phyloP scores from a whole-genome alignment of 2,797 vertebrate species.

The Thaleichthys pacificus region DNA sequence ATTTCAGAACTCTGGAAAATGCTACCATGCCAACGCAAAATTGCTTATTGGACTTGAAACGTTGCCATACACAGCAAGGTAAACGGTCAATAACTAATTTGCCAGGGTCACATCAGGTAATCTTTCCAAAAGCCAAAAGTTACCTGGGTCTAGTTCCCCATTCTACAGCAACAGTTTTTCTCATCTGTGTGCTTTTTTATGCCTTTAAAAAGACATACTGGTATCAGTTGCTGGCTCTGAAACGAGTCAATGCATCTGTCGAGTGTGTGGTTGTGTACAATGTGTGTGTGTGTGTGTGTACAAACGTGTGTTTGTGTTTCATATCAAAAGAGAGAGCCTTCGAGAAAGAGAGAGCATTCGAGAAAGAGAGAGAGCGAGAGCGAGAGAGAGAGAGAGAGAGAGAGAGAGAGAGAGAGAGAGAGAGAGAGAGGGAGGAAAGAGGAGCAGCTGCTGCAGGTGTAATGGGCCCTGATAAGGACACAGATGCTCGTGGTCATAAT shows the following conservation, averaged over 20 bases:
- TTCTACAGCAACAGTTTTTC: slow-evolving; percentile 28
- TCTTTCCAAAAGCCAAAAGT: slow-evolving; percentile 43
- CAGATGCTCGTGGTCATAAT: slow-evolving; percentile 34
- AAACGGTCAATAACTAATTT: slow-evolving; percentile 58
- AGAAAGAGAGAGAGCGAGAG: background rate
- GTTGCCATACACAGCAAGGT: slow-evolving; percentile 25
- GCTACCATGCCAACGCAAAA: slow-evolving; percentile 36
- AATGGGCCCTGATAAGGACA: slow-evolving; percentile 29
- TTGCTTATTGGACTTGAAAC: slow-evolving; percentile 30
- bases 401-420: too few species aligned
- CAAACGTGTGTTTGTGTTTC: background rate
- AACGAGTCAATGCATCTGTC: slow-evolving; percentile 2
- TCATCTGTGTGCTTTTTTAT: slow-evolving; percentile 18
- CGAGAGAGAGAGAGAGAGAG: too few species aligned
- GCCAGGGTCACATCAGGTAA: slow-evolving; percentile 45
- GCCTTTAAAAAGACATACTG: slow-evolving; percentile 35
- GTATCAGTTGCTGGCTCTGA: slow-evolving; percentile 6
- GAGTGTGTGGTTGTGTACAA: background rate
- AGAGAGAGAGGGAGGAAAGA: too few species aligned
- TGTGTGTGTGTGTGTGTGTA: slow-evolving; percentile 4
- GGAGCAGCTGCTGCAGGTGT: background rate
- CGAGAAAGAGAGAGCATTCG: background rate
- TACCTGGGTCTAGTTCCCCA: slow-evolving; percentile 34
- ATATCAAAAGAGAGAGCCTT: background rate
- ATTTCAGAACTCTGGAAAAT: slow-evolving; percentile 34